A percentile compares a stretch with the other conserved stretches of the same genome.
These are phyloP conservation scores for Samia ricini DNA, from an alignment of 1,140 invertebrate genomes.

Conservation along the genomic window DNA sequence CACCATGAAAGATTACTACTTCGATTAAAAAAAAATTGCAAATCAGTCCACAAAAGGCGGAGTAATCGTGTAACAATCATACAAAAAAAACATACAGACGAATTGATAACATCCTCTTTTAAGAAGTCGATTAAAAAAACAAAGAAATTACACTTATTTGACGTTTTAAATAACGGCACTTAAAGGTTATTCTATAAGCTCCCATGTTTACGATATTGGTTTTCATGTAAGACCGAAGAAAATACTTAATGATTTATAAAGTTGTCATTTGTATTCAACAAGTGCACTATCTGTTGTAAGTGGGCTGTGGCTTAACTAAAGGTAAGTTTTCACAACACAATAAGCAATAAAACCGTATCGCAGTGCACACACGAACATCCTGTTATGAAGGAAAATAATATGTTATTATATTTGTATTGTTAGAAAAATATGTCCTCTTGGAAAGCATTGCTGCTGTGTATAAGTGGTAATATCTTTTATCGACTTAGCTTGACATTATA, in stretches of 20 bases:
- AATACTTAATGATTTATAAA: neutral
- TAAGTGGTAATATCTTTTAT: neutral
- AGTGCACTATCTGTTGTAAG: neutral
- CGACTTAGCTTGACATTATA: neutral
- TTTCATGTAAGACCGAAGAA: too few relatives aligned
- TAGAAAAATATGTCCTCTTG: neutral
- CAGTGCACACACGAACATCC: neutral
- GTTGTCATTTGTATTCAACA: neutral
- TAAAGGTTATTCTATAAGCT: too few relatives aligned
- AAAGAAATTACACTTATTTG: too few relatives aligned
- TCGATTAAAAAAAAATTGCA: too few relatives aligned
- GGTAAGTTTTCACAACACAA: neutral
- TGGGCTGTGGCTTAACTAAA: neutral
- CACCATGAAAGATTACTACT: too few relatives aligned
- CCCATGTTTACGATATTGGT: too few relatives aligned
- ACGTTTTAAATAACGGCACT: too few relatives aligned
- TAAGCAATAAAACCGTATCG: neutral
- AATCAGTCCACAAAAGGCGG: too few relatives aligned
- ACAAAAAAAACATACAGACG: too few relatives aligned
- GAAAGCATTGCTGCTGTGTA: neutral
- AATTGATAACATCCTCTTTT: too few relatives aligned
- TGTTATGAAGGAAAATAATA: neutral
- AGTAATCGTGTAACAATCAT: too few relatives aligned
- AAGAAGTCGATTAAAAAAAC: too few relatives aligned
- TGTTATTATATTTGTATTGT: slow-evolving; percentile 1